phyloP scores from a whole-genome alignment of 1,140 invertebrate genomes.

The Mesaphorura yosii region DNA sequence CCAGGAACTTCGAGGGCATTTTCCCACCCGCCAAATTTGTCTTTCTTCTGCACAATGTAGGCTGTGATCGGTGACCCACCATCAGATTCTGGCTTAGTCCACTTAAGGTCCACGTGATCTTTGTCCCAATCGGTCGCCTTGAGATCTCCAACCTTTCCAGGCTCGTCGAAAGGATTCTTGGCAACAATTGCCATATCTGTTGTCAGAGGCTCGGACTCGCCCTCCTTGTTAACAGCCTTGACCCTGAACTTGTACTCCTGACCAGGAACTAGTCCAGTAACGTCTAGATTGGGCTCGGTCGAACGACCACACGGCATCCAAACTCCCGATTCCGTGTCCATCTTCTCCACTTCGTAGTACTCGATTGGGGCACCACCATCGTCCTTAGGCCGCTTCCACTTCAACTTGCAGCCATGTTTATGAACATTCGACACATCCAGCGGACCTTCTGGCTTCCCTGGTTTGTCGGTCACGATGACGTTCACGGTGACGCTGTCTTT shows the following conservation, averaged over 20 bases:
- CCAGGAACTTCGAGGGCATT: conserved; percentile 73
- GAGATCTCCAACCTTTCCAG: conserved; percentile 66
- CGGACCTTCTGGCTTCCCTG: conserved; percentile 72
- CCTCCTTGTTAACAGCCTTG: conserved; percentile 88
- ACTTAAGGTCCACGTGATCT: conserved; percentile 80
- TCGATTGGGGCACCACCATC: conserved; percentile 63
- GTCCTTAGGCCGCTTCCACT: conserved; percentile 81
- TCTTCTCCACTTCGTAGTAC: conserved; percentile 87
- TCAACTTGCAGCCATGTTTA: conserved; percentile 84
- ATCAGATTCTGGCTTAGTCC: conserved; percentile 46
- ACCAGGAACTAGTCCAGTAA: conserved; percentile 73
- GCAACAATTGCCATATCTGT: conserved; percentile 75
- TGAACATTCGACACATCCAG: conserved; percentile 78
- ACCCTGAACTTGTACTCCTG: conserved; percentile 93
- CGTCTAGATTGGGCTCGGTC: conserved; percentile 67
- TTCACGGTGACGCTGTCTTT: conserved; percentile 79
- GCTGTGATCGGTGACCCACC: conserved; percentile 76
- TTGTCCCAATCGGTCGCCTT: conserved; percentile 92
- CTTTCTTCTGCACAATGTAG: conserved; percentile 84
- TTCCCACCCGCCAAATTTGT: conserved; percentile 89
- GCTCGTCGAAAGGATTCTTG: conserved; percentile 83
- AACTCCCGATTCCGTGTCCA: conserved; percentile 72
- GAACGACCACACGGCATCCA: conserved; percentile 83
- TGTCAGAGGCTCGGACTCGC: conserved; percentile 86
- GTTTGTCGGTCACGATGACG: conserved; percentile 85